Evolutionary conservation across 35 echinoderm and acorn worm species (phyloP), one percentile per base, ranked within the genome.

Genomic region (Stichopus chloronotus): DNA sequence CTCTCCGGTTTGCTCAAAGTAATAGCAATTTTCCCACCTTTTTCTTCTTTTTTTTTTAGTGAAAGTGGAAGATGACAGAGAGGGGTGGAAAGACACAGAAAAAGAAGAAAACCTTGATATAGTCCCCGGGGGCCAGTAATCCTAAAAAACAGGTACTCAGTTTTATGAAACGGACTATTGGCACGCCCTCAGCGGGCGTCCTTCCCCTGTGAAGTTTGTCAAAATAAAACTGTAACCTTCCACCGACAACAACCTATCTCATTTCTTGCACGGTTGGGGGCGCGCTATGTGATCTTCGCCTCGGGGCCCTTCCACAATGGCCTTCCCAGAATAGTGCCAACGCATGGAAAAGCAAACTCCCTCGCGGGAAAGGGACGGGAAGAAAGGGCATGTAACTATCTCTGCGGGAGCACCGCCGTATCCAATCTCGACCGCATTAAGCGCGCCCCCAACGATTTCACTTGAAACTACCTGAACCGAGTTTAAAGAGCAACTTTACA

Each of bases 191-290:
- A 89, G 87, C 87, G 43, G 87, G 87, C 59, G 87, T 22, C 22
- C 87, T 54, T 19, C 87, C 87, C 87, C 87, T 89, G 87, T 63
- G 57, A 19, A n/a, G 87, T 89, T 89, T 89, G 87, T 89, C 87
- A 89, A 89, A 89, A 89, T 89, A 89, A 89, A 89, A 89, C 87
- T 71, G 87, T 89, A 63, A 72, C 87, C 87, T 89, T 89, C 65
- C 87, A 24, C 65, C 57, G 60, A 52, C 23, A 43, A 63, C 59
- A 61, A 89, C 58, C 59, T 65, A 89, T 89, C 87, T 71, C 87
- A 89, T 89, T 89, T 89, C 87, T 12, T 5, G 23, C 87, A 17
- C 87, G 8, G 87, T 89, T 71, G 87, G 87, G 59, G 87, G 87
- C 59, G 13, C 25, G 87, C 87, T 89, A 89, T 72, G 43, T 72